Percentiles rank a stretch among this genome's conserved stretches.
phyloP scores from a whole-genome alignment of 2,797 vertebrate genomes.

The Scarus forsteni region DNA sequence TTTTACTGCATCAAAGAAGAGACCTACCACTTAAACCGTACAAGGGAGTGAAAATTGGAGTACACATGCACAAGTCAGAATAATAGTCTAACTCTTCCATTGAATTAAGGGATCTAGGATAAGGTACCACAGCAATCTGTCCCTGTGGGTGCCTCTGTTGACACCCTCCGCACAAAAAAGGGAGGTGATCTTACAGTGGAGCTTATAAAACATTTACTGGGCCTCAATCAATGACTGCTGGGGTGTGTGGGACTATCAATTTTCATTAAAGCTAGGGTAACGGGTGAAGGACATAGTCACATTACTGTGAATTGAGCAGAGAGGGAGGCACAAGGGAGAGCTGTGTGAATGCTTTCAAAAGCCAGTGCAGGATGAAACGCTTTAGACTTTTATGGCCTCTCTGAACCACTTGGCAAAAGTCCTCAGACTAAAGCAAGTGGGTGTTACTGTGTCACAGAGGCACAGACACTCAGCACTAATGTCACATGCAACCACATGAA shows the following conservation, averaged over 20 bases:
- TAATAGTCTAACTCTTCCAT: constrained; percentile 22
- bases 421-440: constrained; percentile 57
- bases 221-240: constrained; percentile 62
- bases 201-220: constrained; percentile 77
- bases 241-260: constrained; percentile 64
- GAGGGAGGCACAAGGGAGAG: constrained; percentile 25
- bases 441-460: constrained; percentile 33
- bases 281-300: constrained; percentile 67
- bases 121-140: constrained; percentile 15
- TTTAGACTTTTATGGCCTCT: constrained; percentile 64
- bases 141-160: constrained; percentile 40
- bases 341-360: constrained; percentile 68
- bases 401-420: constrained; percentile 71
- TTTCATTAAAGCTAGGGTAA: constrained; percentile 69
- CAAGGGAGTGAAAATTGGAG: constrained; percentile 9
- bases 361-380: constrained; percentile 68
- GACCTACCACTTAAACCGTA: constrained; percentile 1
- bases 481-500: constrained; percentile 11
- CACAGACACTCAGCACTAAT: constrained; percentile 19
- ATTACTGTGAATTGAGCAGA: constrained; percentile 65
- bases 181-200: constrained; percentile 46
- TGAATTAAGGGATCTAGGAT: constrained; percentile 26
- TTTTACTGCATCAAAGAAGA: constrained; percentile 9
- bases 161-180: constrained; percentile 51
- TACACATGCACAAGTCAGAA: constrained; percentile 14